Evolutionary conservation across 2,888 invertebrate genomes (phyloP), one percentile per base, ranked within the genome.

Genomic region (Orthosia gothica): DNA sequence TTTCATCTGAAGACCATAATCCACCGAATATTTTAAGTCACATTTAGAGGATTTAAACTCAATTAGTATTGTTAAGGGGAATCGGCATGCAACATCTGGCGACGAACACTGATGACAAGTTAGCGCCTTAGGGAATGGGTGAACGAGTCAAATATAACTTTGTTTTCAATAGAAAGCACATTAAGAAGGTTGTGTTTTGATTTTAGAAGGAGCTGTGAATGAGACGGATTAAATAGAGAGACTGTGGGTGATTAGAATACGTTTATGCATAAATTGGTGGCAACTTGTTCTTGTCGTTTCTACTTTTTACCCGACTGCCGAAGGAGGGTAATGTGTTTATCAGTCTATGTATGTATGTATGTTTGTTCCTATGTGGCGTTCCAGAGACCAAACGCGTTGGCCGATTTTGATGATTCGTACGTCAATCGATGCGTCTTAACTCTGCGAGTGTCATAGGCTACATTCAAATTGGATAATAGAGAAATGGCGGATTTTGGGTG

Each of bases 1-100:
- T 79, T 76, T 79, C 61, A 74, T 76, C 74, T 54, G 74, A 79
- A 76, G 69, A 76, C 79, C 70, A 77, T 84, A 81, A 82, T 83
- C 81, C 83, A 52, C 26, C 70, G 64, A 83, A 85, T 84, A 85
- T 87, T 88, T 83, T 80, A 81, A 85, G 81, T 77, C 81, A 69
- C 76, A 86, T 86, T 82, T 86, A 88, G 89, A 91, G 91, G 92
- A 91, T 91, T 89, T 90, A 91, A 93, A 93, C 91, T 92, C 89
- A 91, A 92, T 93, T 92, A 92, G 86, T 86, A 76, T 80, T 85
- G 87, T 87, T 77, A 82, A 83, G 87, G 84, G 84, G 87, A 88
- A 86, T 87, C 85, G 81, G 83, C 81, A 83, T 84, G 87, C 86
- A 88, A 91, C 93, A 93, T 92, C 93, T 93, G 92, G 92, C 89